Percentiles rank a stretch among this genome's conserved stretches.
Conservation (phyloP, 2,888 invertebrate genomes). For the Entomobrya proxima region DNA sequence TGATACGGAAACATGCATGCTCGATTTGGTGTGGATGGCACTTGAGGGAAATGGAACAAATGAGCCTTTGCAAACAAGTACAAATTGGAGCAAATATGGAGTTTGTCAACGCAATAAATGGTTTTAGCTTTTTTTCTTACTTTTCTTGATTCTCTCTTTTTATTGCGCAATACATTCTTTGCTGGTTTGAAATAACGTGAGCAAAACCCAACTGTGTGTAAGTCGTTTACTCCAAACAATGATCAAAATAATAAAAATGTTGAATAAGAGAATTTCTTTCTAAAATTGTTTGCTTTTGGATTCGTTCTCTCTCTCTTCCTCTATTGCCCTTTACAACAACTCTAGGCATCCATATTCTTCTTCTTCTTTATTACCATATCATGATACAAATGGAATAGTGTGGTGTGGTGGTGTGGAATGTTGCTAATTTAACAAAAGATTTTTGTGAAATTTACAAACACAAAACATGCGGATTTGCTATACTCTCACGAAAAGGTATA, state of each 20-base stretch:
- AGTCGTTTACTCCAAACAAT: conserved; percentile 13
- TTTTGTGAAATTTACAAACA: no score
- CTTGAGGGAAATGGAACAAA: conserved; percentile 68
- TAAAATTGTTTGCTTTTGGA: neutral
- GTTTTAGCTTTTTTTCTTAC: conserved; percentile 46
- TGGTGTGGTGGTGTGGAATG: neutral
- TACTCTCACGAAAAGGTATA: neutral
- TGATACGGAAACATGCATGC: conserved; percentile 59
- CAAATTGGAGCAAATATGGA: conserved; percentile 69
- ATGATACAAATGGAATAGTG: neutral
- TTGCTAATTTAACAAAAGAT: neutral
- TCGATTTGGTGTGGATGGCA: conserved; percentile 66
- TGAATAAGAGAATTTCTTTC: neutral
- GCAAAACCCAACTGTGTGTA: neutral
- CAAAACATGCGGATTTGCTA: no score
- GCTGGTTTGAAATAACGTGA: neutral
- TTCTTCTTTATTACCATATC: conserved; percentile 27
- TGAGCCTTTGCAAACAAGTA: conserved; percentile 68
- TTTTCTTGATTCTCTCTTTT: conserved; percentile 65
- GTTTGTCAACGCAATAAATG: conserved; percentile 67
- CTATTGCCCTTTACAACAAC: no score
- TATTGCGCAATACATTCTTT: neutral
- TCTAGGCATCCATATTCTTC: no score
- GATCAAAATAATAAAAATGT: conserved; percentile 17
- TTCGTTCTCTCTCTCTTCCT: no score